Evolutionary conservation across 1,140 invertebrate species (phyloP), one percentile per base, ranked within the genome.

Genomic region (Orius laevigatus): DNA sequence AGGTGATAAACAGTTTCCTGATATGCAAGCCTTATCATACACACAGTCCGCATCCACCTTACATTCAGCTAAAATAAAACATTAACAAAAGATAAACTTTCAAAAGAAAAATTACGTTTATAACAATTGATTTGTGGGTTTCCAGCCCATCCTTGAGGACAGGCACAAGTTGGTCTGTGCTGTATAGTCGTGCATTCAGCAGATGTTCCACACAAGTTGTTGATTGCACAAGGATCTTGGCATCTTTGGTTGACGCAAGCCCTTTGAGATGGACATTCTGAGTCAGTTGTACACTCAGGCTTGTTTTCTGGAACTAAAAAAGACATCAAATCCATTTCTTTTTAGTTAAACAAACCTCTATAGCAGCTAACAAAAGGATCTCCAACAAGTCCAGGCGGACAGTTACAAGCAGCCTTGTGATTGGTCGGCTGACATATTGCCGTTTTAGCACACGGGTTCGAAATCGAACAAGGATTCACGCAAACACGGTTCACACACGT

Each of bases 61-160:
- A 66, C 89, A 93, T 66, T 88, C 84, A 16, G 84, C 85, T 88
- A 59, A 36, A 70, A 73, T 53, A 43, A 43, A 40, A 39, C 42
- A 46, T 46, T 5, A 34, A 16, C 2, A 9, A 38, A 48, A 38
- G 6, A 5, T 14, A 18, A 5, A 43, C 5, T 14, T 19, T 47
- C 6, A 44, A 52, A 52, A 73, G 25, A 12, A 19, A 44, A 33
- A 44, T 75, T 75, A 89, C 85, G 81, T 73, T 81, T 86, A 62
- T 83, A 89, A 58, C 88, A 93, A 56, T 78, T 70, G 5, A 78
- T 61, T 64, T 88, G 77, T 31, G 89, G 87, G 65, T 93, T 82
- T 54, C 89, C 89, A 44, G 81, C 84, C 65, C 80, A 86, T 36
- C 83, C 83, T 39, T 77, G 71, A 18, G 81, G 82, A 64, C 88